Evolutionary conservation across 2,888 invertebrate genomes (phyloP).

Genomic region (Sarcophaga variegata): DNA sequence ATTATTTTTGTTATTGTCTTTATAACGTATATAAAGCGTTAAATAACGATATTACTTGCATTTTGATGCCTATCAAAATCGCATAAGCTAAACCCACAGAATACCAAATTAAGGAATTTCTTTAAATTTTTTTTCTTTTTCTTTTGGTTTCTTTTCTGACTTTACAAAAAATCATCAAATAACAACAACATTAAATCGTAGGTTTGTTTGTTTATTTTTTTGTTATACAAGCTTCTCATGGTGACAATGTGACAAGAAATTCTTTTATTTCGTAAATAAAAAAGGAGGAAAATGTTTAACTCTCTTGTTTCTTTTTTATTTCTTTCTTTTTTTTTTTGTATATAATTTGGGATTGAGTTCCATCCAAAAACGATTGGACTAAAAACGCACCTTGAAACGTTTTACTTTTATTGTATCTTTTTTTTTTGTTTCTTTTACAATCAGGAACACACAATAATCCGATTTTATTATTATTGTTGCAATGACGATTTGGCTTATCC

Average conservation of each 20-base stretch:
- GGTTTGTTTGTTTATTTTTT: conserved; percentile 45
- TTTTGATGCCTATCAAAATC: conserved; percentile 72
- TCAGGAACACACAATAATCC: conserved; percentile 61
- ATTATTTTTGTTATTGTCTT: not conserved
- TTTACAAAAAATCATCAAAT: conserved; percentile 21
- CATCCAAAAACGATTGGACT: not conserved
- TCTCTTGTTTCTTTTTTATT: conserved; percentile 22
- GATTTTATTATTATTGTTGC: conserved; percentile 46
- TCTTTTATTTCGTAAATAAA: conserved; percentile 52
- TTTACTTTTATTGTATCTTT: conserved; percentile 51
- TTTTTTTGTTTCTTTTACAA: conserved; percentile 10
- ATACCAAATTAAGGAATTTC: conserved; percentile 73
- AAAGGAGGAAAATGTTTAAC: conserved; percentile 2
- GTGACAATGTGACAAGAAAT: conserved; percentile 74
- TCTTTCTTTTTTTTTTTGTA: conserved; percentile 31
- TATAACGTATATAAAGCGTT: conserved; percentile 63
- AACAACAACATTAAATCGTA: conserved; percentile 59
- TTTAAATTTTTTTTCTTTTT: not conserved
- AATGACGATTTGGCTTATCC: conserved; percentile 53
- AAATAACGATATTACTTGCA: conserved; percentile 72
- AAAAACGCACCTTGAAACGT: conserved; percentile 74
- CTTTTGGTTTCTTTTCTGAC: conserved; percentile 5
- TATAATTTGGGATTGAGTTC: conserved; percentile 21
- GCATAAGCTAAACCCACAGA: conserved; percentile 69
- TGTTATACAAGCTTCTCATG: conserved; percentile 63